phyloP scores from a whole-genome alignment of 2,888 invertebrate species.

The Andrena hattorfiana region DNA sequence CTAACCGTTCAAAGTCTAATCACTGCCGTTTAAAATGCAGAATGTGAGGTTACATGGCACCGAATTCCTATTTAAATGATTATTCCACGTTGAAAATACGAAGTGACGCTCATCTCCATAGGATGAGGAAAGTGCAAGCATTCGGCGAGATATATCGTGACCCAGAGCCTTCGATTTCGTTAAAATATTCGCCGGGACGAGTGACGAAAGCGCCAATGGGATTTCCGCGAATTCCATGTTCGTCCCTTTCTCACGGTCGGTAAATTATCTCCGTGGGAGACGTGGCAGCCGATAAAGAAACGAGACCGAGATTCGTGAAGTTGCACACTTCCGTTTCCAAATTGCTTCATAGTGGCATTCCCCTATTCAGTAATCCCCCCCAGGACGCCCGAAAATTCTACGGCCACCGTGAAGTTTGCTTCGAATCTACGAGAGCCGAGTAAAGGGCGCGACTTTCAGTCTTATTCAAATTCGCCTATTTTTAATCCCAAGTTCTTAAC shows the following conservation, averaged over 20 bases:
- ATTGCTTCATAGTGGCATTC: not conserved
- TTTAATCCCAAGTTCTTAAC: conserved; percentile 38
- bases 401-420: not conserved
- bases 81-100: not conserved
- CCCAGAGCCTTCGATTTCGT: conserved; percentile 3
- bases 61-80: not conserved
- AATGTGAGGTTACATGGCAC: conserved; percentile 18
- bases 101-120: not conserved
- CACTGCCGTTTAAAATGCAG: not conserved
- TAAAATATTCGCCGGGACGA: not conserved
- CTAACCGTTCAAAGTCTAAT: conserved; percentile 30
- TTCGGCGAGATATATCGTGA: not conserved
- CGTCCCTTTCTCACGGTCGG: conserved; percentile 57
- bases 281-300: conserved; percentile 42
- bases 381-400: not conserved
- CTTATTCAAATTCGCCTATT: conserved; percentile 17
- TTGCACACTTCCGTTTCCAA: conserved; percentile 1
- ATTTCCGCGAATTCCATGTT: conserved; percentile 43
- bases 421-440: not conserved
- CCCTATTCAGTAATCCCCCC: not conserved
- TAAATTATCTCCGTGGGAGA: conserved; percentile 60
- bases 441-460: not conserved
- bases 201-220: conserved; percentile 40
- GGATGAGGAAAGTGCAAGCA: not conserved
- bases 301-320: conserved; percentile 26